These are phyloP conservation scores for Scaptomyza caliginosa DNA, from an alignment of 2,888 invertebrate species.

Conservation along the genomic window DNA sequence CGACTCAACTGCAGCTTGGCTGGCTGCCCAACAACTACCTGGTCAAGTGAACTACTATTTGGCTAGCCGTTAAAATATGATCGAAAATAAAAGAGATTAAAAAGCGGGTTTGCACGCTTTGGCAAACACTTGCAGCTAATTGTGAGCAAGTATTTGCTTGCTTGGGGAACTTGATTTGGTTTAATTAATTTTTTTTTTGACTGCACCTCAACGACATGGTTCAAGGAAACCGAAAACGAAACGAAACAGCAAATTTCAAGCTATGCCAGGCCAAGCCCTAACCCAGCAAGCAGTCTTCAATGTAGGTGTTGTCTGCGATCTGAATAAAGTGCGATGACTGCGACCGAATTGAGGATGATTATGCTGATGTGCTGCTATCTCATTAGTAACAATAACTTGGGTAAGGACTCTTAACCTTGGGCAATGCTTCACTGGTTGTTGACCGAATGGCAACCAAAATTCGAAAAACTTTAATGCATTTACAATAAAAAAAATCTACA, in stretches of 20 bases:
- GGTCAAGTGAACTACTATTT: conserved; percentile 76
- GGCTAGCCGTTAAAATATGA: conserved; percentile 38
- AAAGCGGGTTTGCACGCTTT: conserved; percentile 41
- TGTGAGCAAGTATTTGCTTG: conserved; percentile 41
- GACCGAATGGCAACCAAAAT: conserved; percentile 43
- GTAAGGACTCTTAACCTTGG: conserved; percentile 62
- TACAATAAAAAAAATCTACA: conserved; percentile 1
- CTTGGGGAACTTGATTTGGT: conserved; percentile 70
- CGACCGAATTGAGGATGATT: conserved; percentile 9
- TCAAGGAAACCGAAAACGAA: conserved; percentile 65
- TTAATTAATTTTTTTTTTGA: conserved; percentile 69
- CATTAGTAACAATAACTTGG: conserved; percentile 62
- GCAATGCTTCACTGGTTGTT: conserved; percentile 47
- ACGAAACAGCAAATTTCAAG: conserved; percentile 24
- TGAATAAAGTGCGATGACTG: conserved; percentile 26
- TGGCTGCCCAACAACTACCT: conserved; percentile 64
- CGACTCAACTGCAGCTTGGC: conserved; percentile 48
- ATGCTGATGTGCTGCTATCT: conserved; percentile 24
- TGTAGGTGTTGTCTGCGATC: conserved; percentile 47
- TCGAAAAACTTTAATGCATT: conserved; percentile 7
- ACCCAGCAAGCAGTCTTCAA: conserved; percentile 8
- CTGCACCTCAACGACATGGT: conserved; percentile 53
- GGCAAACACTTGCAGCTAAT: conserved; percentile 45
- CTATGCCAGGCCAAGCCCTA: conserved; percentile 54
- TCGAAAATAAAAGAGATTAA: conserved; percentile 25